phyloP scores from a whole-genome alignment of 2,797 vertebrate genomes.

The Ataeniobius toweri region DNA sequence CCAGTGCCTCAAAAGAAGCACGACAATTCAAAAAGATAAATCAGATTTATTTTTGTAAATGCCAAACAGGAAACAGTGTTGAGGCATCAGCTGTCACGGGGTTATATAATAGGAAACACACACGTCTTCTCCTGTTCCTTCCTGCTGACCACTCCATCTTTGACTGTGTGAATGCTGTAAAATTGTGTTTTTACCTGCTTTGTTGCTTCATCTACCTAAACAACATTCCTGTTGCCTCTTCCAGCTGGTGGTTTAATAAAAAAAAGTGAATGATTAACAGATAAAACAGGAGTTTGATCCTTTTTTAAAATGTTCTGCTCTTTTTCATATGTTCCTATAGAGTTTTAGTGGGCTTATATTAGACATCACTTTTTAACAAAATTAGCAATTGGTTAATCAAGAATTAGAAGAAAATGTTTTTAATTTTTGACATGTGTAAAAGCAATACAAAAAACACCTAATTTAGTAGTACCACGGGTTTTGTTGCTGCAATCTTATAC shows the following conservation, averaged over 20 bases:
- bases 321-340: no score
- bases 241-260: conserved; percentile 77
- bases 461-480: no score
- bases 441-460: no score
- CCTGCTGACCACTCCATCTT: conserved; percentile 8
- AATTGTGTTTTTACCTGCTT: conserved; percentile 44
- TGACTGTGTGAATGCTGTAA: conserved; percentile 44
- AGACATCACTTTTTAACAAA: no score
- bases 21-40: conserved; percentile 15
- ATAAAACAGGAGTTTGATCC: conserved; percentile 43
- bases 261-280: conserved; percentile 81
- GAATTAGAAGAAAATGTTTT: no score
- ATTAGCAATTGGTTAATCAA: neutral
- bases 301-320: conserved; percentile 22
- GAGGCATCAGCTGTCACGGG: conserved; percentile 22
- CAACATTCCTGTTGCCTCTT: conserved; percentile 57
- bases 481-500: no score
- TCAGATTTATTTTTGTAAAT: neutral
- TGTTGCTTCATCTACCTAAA: conserved; percentile 62
- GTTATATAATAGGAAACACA: conserved; percentile 18
- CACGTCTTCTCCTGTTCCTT: neutral
- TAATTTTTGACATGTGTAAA: no score
- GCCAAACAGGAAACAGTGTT: conserved; percentile 29
- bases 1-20: conserved; percentile 49
- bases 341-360: no score